Evolutionary conservation across 2,888 invertebrate species (phyloP), one percentile per base, ranked within the genome.

Genomic region (Lepidonotus clava): DNA sequence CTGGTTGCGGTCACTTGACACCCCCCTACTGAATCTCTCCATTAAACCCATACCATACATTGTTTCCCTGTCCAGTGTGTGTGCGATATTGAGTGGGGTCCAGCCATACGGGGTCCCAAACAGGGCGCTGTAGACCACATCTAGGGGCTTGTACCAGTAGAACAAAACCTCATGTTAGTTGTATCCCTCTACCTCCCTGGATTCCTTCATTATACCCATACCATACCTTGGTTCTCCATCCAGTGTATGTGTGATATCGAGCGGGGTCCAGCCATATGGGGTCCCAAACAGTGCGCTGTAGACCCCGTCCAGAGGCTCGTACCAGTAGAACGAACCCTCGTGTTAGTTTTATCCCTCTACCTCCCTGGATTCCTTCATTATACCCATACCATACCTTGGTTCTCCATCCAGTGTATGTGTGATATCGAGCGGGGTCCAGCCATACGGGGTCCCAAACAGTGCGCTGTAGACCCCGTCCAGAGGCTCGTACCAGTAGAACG

Each of bases 371-470:
- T n/a, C n/a, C n/a, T n/a, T n/a, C n/a, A n/a, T n/a, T n/a, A n/a
- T n/a, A n/a, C n/a, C n/a, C n/a, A n/a, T n/a, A n/a, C n/a, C 83
- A 6, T 38, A 83, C 83, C 83, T 83, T 2, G 83, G 83, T n/a
- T 83, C 83, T 0, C 83, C 83, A 56, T 51, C 53, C 34, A 83
- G 56, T 14, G 34, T 83, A 38, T 83, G 83, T 6, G 83, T 80
- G 38, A 88, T 88, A 56, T 88, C 88, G 8, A 83, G 66, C n/a
- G 87, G 87, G 1, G 86, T 85, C 88, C 88, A 88, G 1, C 88
- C 87, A 32, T 67, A 38, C 24, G 24, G 46, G 4, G 87, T 85
- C 1, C 88, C 88, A 38, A 88, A 88, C 71, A 87, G 51, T n/a
- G 84, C 32, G 24, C 83, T 51, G 87, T 87, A 88, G 18, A 88